Evolutionary conservation across 2,797 vertebrate species (phyloP).

Genomic region (Onychomys arenicola): DNA sequence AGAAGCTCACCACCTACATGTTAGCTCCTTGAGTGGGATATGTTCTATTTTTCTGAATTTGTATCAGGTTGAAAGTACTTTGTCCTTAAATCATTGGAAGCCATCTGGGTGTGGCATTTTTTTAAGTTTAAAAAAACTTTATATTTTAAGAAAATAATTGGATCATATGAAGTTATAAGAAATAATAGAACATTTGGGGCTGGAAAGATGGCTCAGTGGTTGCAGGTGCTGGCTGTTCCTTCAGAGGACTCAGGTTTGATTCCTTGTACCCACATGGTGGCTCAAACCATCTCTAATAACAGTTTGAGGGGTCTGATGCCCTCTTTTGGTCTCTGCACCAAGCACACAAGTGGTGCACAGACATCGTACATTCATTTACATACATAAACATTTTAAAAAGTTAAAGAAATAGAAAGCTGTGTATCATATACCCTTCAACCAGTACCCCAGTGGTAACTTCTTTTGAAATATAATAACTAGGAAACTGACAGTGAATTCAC

Average conservation of each 20-base stretch:
- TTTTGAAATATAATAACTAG: background rate
- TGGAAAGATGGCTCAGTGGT: background rate
- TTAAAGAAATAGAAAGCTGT: constrained; percentile 2
- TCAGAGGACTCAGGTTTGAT: background rate
- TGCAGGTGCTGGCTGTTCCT: background rate
- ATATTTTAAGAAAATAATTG: background rate
- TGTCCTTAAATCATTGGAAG: background rate
- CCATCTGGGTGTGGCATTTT: background rate
- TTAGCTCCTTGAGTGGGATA: background rate
- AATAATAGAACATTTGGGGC: background rate
- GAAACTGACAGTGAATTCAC: background rate
- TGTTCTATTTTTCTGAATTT: background rate
- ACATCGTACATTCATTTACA: background rate
- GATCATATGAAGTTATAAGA: background rate
- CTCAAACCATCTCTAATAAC: background rate
- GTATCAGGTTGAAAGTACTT: background rate
- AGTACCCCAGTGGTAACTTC: background rate
- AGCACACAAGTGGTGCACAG: background rate
- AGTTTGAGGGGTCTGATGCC: background rate
- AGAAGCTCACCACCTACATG: too few species aligned
- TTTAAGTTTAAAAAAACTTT: background rate
- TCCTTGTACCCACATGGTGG: background rate
- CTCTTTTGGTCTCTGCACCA: background rate
- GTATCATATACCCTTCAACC: background rate
- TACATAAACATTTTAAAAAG: background rate